Percentiles rank a stretch among this genome's conserved stretches.
Evolutionary conservation across 2,113 vertebrate genomes (phyloP).

Genomic region (Pitta sordida): DNA sequence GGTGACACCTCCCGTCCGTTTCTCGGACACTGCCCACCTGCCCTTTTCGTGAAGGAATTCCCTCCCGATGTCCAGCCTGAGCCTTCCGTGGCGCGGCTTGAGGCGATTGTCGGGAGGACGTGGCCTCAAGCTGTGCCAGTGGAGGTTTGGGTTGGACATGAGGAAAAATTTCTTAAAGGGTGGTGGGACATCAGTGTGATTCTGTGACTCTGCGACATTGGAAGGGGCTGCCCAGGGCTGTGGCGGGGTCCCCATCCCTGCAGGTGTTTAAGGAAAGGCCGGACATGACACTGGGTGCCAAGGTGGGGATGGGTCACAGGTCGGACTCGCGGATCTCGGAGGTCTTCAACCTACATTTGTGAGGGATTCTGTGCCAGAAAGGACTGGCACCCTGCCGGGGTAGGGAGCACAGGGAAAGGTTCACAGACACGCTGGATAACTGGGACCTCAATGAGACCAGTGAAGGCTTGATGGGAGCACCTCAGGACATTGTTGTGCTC

Average conservation of each 20-base stretch:
- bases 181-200: too few relatives aligned
- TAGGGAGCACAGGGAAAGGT: neutral
- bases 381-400: rapidly evolving
- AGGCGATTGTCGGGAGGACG: too few relatives aligned
- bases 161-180: too few relatives aligned
- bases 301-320: neutral
- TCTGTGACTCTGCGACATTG: too few relatives aligned
- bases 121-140: too few relatives aligned
- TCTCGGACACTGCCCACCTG: too few relatives aligned
- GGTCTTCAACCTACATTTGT: neutral
- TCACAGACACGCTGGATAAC: rapidly evolving
- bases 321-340: neutral
- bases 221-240: neutral
- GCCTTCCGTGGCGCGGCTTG: too few relatives aligned
- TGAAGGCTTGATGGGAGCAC: rapidly evolving
- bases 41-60: neutral
- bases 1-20: neutral
- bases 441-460: neutral
- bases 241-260: neutral
- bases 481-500: rapidly evolving
- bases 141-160: too few relatives aligned
- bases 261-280: neutral
- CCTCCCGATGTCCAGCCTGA: neutral
- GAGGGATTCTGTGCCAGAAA: too few relatives aligned
- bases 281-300: neutral